Percentiles rank a stretch among this genome's conserved stretches.
Conservation (phyloP, 2,113 vertebrate genomes). For the Carassius auratus region DNA sequence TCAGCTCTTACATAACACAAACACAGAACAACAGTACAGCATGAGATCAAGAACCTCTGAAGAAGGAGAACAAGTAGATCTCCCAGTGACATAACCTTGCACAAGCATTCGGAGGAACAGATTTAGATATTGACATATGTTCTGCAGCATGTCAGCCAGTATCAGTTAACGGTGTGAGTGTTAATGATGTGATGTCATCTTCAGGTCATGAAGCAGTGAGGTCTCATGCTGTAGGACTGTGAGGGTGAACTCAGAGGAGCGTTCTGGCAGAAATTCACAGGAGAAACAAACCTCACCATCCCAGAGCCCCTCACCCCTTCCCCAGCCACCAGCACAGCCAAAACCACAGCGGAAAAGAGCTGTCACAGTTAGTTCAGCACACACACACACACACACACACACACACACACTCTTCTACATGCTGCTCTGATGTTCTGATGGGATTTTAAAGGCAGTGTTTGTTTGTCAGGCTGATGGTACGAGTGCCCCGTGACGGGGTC, state of each 20-base stretch:
- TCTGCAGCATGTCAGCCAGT: background rate
- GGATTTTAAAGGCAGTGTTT: slow-evolving; percentile 3
- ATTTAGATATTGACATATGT: background rate
- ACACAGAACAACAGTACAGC: background rate
- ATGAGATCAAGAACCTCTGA: background rate
- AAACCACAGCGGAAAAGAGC: slow-evolving; percentile 47
- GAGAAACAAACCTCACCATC: slow-evolving; percentile 26
- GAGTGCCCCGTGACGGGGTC: background rate
- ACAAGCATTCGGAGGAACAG: background rate
- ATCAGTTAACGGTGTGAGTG: background rate
- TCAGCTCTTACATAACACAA: background rate
- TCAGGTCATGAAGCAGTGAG: background rate
- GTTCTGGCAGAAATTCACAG: slow-evolving; percentile 36
- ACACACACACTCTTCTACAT: too few relatives aligned
- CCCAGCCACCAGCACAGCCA: slow-evolving; percentile 1
- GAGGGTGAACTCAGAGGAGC: slow-evolving; percentile 10
- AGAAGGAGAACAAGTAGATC: background rate
- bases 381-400: too few relatives aligned
- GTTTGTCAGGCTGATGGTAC: slow-evolving; percentile 19
- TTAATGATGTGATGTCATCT: slow-evolving; percentile 5
- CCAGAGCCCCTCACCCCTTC: background rate
- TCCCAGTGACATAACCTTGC: background rate
- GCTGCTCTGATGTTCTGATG: background rate
- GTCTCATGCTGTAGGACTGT: background rate
- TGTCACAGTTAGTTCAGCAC: slow-evolving; percentile 31